phyloP scores from a whole-genome alignment of 2,888 invertebrate genomes.

The Heteropelma amictum region DNA sequence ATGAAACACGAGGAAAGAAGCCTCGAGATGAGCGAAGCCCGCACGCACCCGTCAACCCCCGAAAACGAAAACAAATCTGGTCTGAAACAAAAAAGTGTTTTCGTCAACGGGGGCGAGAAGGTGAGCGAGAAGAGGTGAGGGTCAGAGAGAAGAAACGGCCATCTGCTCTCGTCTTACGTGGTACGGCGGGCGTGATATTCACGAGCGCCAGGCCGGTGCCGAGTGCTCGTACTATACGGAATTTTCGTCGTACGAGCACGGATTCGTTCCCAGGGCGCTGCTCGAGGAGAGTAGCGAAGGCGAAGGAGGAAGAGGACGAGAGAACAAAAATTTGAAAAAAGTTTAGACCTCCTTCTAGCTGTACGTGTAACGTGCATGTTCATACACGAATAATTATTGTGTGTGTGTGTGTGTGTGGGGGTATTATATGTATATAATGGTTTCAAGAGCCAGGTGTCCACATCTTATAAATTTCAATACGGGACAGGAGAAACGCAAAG shows the following conservation, averaged over 20 bases:
- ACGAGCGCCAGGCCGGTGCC: conserved; percentile 42
- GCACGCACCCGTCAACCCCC: conserved; percentile 48
- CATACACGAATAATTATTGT: conserved; percentile 52
- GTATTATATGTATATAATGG: not conserved
- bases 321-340: conserved; percentile 15
- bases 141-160: conserved; percentile 47
- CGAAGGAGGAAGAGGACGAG: not conserved
- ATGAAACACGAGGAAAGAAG: conserved; percentile 41
- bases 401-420: not conserved
- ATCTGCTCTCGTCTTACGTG: conserved; percentile 67
- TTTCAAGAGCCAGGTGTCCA: conserved; percentile 69
- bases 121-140: not conserved
- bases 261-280: conserved; percentile 50
- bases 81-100: conserved; percentile 69
- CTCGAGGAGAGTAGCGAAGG: conserved; percentile 32
- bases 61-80: conserved; percentile 71
- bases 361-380: conserved; percentile 44
- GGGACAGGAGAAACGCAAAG: conserved; percentile 61
- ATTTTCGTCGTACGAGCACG: conserved; percentile 29
- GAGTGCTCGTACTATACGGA: no score
- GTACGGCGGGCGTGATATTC: conserved; percentile 50
- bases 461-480: conserved; percentile 72
- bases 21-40: conserved; percentile 2
- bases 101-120: conserved; percentile 48
- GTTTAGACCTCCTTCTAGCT: no score